phyloP scores from a whole-genome alignment of 1,140 invertebrate species.

The Eueides isabella region DNA sequence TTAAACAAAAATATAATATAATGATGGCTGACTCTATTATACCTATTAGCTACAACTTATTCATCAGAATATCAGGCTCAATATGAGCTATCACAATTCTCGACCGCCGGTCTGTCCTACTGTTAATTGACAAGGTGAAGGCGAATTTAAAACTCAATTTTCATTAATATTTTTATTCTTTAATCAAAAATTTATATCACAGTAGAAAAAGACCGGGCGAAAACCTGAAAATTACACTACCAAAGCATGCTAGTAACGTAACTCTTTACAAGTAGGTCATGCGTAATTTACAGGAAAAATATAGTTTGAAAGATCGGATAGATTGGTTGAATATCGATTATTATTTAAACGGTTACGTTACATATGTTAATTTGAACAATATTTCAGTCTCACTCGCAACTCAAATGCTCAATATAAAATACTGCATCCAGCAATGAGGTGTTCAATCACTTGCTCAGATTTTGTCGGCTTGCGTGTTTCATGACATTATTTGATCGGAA shows the following conservation, averaged over 20 bases:
- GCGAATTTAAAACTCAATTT: constrained; percentile 61
- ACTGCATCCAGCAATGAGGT: constrained; percentile 71
- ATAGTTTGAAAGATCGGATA: constrained; percentile 42
- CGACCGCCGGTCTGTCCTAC: constrained; percentile 66
- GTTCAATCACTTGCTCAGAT: constrained; percentile 47
- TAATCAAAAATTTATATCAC: constrained; percentile 66
- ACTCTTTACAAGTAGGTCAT: constrained; percentile 67
- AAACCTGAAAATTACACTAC: constrained; percentile 78
- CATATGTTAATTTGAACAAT: constrained; percentile 72
- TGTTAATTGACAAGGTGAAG: constrained; percentile 67
- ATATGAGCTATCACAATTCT: constrained; percentile 80
- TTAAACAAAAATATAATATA: constrained; percentile 66
- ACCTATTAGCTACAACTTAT: constrained; percentile 72
- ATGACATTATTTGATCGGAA: constrained; percentile 77
- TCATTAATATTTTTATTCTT: constrained; percentile 53
- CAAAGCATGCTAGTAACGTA: constrained; percentile 74
- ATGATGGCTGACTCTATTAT: constrained; percentile 73
- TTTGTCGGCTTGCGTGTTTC: constrained; percentile 51
- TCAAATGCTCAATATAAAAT: constrained; percentile 77
- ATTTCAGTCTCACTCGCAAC: constrained; percentile 78
- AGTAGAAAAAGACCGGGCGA: constrained; percentile 76
- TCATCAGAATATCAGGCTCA: constrained; percentile 78
- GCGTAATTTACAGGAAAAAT: constrained; percentile 46
- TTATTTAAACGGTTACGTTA: constrained; percentile 67
- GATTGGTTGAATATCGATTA: constrained; percentile 62